A percentile compares a stretch with the other conserved stretches of the same genome.
Conservation (phyloP, 2,797 vertebrate species). For the Atherinosoma microstoma region DNA sequence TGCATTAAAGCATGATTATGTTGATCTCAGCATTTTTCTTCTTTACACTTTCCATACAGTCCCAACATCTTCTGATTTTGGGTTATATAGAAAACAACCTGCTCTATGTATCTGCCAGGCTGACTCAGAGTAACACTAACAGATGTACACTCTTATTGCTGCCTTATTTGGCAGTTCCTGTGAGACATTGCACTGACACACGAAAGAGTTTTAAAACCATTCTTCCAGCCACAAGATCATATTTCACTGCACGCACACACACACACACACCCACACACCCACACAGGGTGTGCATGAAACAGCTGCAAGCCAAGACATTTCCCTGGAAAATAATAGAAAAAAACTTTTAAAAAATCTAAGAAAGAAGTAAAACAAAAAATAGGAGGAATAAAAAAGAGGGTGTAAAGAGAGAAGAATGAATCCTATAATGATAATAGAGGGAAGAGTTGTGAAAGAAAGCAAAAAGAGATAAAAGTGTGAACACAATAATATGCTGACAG, state of each 20-base stretch:
- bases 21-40: too few relatives aligned
- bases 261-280: conserved; percentile 7
- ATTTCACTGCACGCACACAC: conserved; percentile 36
- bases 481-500: neutral
- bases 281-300: conserved; percentile 14
- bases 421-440: neutral
- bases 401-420: neutral
- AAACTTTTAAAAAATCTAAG: neutral
- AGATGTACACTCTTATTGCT: conserved; percentile 25
- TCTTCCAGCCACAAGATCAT: conserved; percentile 42
- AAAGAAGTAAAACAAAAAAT: neutral
- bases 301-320: conserved; percentile 46
- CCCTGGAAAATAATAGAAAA: conserved; percentile 15
- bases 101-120: neutral
- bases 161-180: conserved; percentile 66
- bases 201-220: conserved; percentile 53
- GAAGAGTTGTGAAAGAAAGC: neutral
- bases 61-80: neutral
- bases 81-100: neutral
- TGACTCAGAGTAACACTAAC: conserved; percentile 24
- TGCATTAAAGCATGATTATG: too few relatives aligned
- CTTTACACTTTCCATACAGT: neutral
- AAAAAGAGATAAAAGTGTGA: neutral
- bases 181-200: conserved; percentile 48
- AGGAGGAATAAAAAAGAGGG: neutral